Percentiles rank a stretch among this genome's conserved stretches.
Evolutionary conservation across 2,888 invertebrate genomes (phyloP).

Genomic region (Chymomyza caudatula): DNA sequence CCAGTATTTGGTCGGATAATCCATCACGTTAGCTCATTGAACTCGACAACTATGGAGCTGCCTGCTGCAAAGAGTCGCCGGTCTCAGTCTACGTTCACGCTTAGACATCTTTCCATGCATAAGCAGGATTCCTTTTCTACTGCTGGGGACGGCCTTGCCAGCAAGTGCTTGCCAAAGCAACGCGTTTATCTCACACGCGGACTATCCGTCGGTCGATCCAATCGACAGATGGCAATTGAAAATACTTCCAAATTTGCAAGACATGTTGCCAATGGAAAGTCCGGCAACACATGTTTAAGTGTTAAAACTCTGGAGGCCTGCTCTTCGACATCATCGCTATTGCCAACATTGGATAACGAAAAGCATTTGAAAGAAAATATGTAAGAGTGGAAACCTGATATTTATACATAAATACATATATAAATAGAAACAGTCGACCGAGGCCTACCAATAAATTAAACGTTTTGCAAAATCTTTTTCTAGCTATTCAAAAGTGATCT

Average conservation of each 20-base stretch:
- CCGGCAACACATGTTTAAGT: slow-evolving; percentile 23
- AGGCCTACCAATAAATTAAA: no score
- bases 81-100: slow-evolving; percentile 39
- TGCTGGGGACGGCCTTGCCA: neutral
- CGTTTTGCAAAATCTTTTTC: no score
- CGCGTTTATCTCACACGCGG: slow-evolving; percentile 64
- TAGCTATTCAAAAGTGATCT: no score
- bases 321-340: slow-evolving; percentile 65
- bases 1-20: neutral
- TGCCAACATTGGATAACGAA: slow-evolving; percentile 43
- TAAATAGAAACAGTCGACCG: no score
- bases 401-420: no score
- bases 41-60: slow-evolving; percentile 56
- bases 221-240: slow-evolving; percentile 41
- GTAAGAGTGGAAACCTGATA: slow-evolving; percentile 32
- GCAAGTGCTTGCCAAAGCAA: slow-evolving; percentile 48
- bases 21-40: slow-evolving; percentile 16
- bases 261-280: slow-evolving; percentile 18
- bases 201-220: slow-evolving; percentile 68
- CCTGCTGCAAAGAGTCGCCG: slow-evolving; percentile 66
- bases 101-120: slow-evolving; percentile 40
- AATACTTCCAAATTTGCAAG: slow-evolving; percentile 19
- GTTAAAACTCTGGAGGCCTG: slow-evolving; percentile 51
- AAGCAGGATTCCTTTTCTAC: slow-evolving; percentile 70
- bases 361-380: slow-evolving; percentile 24